Evolutionary conservation across 2,797 vertebrate genomes (phyloP), one percentile per base, ranked within the genome.

Genomic region (Gymnocypris eckloni): DNA sequence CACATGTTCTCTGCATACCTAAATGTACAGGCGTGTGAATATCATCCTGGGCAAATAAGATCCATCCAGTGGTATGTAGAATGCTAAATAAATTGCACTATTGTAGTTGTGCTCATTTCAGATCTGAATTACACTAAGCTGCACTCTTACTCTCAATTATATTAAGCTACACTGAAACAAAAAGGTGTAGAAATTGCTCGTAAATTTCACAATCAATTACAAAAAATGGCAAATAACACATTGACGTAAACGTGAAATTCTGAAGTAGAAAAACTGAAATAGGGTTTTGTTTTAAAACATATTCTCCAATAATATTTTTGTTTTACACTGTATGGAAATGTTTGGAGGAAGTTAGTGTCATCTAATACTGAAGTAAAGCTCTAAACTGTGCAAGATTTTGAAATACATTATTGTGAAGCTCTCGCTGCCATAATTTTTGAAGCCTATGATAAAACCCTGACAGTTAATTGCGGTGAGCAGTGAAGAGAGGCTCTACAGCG

Each of bases 1-100:
- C 94, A 94, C 87, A 93, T 95, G 93, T 92, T 89, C 75, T 22
- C 86, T 88, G 91, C 85, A 87, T 80, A 41, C 72, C 64, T 86
- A 75, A 84, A 81, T 78, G 56, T 83, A 82, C 52, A 45, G 69
- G 39, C 85, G 72, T 89, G 77, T 71, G 84, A 88, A 78, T 90
- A 87, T 91, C 87, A 90, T 84, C 75, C 87, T 85, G 25, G 25
- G 41, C 56, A 2, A 82, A 69, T 28, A 67, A 80, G 61, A 86
- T 50, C 73, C 76, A 71, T 85, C 86, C 72, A 90, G 52, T 56
- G 67, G 70, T 20, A 64, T n/a, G 59, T 86, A 82, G 45, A 59
- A 52, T 71, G 45, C 16, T 70, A 75, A 41, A 87, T 83, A 72
- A 82, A 91, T 54, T 83, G 64, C 82, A 76, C 87, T 82, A 71